A percentile compares a stretch with the other conserved stretches of the same genome.
Evolutionary conservation across 2,113 vertebrate species (phyloP).

Genomic region (Takifugu bimaculatus): DNA sequence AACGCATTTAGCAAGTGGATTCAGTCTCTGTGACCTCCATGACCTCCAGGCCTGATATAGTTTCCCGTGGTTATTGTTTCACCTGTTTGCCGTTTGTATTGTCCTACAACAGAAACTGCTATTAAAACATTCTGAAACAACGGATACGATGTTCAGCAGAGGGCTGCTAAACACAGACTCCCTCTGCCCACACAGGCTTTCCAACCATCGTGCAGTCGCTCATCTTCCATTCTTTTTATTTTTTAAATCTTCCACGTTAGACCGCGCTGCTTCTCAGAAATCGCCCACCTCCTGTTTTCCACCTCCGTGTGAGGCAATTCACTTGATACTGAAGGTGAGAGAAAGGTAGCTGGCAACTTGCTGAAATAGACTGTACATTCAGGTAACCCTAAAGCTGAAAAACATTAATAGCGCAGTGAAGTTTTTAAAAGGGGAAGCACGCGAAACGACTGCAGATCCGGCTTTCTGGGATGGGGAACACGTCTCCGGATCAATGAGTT

Average conservation of each 20-base stretch:
- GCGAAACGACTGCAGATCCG: conserved; percentile 8
- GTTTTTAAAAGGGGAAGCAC: conserved; percentile 2
- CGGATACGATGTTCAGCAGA: conserved; percentile 25
- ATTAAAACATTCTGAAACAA: conserved; percentile 53
- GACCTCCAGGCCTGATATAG: conserved; percentile 19
- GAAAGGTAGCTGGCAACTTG: conserved; percentile 9
- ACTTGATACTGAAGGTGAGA: conserved; percentile 7
- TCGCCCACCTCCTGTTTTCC: conserved; percentile 19
- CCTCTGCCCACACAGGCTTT: conserved; percentile 11
- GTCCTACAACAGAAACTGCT: conserved; percentile 29
- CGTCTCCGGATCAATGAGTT: conserved; percentile 37
- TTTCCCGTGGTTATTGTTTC: conserved; percentile 74
- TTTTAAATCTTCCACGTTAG: conserved; percentile 30
- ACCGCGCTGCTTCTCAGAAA: conserved; percentile 30
- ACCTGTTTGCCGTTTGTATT: conserved; percentile 51
- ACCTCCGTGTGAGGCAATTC: conserved; percentile 22
- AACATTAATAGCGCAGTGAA: no score
- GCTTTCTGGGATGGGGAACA: conserved; percentile 31
- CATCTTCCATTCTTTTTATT: conserved; percentile 28
- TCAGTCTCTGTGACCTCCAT: no score
- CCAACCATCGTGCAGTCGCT: conserved; percentile 17
- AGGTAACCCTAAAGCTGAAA: conserved; percentile 13
- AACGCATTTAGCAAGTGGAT: no score
- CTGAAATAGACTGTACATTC: conserved; percentile 18
- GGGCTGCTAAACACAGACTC: conserved; percentile 45